These are phyloP conservation scores for Panopea generosa DNA, from an alignment of 2,888 invertebrate genomes.

Conservation along the genomic window DNA sequence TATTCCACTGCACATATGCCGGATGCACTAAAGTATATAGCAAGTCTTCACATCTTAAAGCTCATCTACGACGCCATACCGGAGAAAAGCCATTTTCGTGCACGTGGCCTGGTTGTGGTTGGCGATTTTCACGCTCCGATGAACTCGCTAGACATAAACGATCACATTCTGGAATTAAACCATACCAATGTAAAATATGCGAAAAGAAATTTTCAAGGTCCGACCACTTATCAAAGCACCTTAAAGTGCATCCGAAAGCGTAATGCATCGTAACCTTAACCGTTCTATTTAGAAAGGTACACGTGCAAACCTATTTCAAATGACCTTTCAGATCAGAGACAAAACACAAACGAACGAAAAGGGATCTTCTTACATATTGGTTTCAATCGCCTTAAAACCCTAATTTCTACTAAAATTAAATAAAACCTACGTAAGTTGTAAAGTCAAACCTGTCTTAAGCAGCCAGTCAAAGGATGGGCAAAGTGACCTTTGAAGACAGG, in stretches of 20 bases:
- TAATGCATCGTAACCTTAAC: slow-evolving; percentile 46
- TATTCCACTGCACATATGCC: slow-evolving; percentile 88
- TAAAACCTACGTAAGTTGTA: no score
- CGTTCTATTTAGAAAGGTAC: no score
- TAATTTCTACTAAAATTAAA: no score
- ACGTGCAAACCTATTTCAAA: no score
- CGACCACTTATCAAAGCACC: slow-evolving; percentile 97
- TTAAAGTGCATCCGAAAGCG: slow-evolving; percentile 87
- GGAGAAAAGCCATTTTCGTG: slow-evolving; percentile 88
- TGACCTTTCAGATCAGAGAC: no score
- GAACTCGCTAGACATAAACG: slow-evolving; percentile 96
- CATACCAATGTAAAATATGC: slow-evolving; percentile 95
- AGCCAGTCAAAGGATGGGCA: no score
- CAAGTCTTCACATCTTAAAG: slow-evolving; percentile 98
- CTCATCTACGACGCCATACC: slow-evolving; percentile 97
- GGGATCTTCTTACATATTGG: no score
- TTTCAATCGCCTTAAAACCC: no score
- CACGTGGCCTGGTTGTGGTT: slow-evolving; percentile 91
- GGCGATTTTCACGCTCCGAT: slow-evolving; percentile 97
- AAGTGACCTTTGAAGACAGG: no score
- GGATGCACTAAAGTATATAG: slow-evolving; percentile 97
- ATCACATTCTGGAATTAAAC: slow-evolving; percentile 98
- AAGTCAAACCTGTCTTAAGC: no score
- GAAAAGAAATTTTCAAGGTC: slow-evolving; percentile 96
- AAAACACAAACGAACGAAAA: no score